A percentile compares a stretch with the other conserved stretches of the same genome.
Evolutionary conservation across 35 echinoderm and acorn worm genomes (phyloP).

Genomic region (Apostichopus parvimensis): DNA sequence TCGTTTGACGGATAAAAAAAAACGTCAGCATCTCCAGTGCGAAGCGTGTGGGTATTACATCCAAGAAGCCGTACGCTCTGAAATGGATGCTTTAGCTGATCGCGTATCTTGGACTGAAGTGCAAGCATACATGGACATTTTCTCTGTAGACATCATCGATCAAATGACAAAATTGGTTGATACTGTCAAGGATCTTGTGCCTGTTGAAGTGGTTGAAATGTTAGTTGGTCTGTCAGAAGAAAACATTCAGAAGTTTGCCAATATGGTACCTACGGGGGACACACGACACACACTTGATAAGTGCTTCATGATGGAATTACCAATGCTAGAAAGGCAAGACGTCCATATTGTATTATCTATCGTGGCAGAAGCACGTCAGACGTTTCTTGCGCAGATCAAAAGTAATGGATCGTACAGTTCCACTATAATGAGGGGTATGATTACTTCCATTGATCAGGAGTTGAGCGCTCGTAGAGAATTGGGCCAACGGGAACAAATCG

Average conservation of each 20-base stretch:
- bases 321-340: background rate
- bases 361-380: background rate
- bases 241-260: background rate
- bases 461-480: background rate
- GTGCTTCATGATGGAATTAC: slow-evolving; percentile 3
- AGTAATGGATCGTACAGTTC: background rate
- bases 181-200: background rate
- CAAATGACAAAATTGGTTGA: background rate
- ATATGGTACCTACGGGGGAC: background rate
- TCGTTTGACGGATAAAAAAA: background rate
- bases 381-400: slow-evolving; percentile 28
- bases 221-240: background rate
- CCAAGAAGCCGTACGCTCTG: slow-evolving; percentile 25
- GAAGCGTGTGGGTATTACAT: slow-evolving; percentile 1
- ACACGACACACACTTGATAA: slow-evolving; percentile 3
- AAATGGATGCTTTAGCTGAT: background rate
- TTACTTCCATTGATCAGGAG: background rate
- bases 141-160: slow-evolving; percentile 21
- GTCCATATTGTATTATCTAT: slow-evolving; percentile 1
- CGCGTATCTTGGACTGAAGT: background rate
- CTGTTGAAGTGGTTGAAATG: background rate
- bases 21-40: background rate
- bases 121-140: background rate
- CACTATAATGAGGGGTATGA: background rate
- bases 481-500: background rate